Conservation (phyloP, 2,888 invertebrate genomes). For the Sphaerophoria rueppellii region DNA sequence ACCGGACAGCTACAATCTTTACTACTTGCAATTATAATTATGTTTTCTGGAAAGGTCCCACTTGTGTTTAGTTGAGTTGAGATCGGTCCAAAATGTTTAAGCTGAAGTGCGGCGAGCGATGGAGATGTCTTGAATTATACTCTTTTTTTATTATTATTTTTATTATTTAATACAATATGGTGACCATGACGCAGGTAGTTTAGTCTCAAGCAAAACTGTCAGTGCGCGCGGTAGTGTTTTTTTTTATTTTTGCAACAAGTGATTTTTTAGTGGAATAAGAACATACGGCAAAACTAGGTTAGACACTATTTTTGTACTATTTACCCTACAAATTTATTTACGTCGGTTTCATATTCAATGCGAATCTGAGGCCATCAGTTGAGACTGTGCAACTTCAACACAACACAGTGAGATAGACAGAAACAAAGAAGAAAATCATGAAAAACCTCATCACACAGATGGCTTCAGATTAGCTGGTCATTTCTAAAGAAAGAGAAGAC, state of each 20-base stretch:
- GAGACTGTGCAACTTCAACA: too few species aligned
- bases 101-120: constrained; percentile 18
- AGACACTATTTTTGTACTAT: not conserved
- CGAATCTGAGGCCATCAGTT: too few species aligned
- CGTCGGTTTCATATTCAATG: too few species aligned
- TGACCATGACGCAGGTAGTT: constrained; percentile 69
- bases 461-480: too few species aligned
- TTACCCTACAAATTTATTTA: constrained; percentile 1
- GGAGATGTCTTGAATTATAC: constrained; percentile 14
- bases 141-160: not conserved
- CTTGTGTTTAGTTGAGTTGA: not conserved
- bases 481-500: too few species aligned
- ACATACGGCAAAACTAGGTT: constrained; percentile 11
- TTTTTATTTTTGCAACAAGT: constrained; percentile 41
- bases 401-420: too few species aligned
- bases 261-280: constrained; percentile 44
- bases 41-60: constrained; percentile 52
- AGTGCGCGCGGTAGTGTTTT: constrained; percentile 26
- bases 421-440: too few species aligned
- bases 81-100: constrained; percentile 21
- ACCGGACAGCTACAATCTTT: too few species aligned
- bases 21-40: constrained; percentile 64
- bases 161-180: constrained; percentile 16
- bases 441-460: too few species aligned
- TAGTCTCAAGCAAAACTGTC: constrained; percentile 51